phyloP scores from a whole-genome alignment of 2,888 invertebrate species.

The Drosophila gaucha region DNA sequence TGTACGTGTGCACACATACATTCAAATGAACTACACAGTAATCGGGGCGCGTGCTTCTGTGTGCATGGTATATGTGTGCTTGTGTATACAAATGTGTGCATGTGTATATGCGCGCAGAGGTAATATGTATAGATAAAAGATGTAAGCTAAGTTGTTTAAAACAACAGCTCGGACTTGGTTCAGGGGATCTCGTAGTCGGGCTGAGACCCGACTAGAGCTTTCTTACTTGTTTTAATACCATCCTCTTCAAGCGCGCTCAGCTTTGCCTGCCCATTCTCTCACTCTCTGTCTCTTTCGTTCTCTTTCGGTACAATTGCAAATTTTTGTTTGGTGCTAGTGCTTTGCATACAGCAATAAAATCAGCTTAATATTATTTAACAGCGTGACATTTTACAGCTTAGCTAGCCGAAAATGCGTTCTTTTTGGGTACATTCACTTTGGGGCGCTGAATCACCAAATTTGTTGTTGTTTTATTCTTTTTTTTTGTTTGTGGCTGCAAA shows the following conservation, averaged over 20 bases:
- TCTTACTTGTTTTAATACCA: conserved; percentile 12
- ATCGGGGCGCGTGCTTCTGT: too few species aligned
- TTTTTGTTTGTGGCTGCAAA: conserved; percentile 39
- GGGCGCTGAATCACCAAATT: conserved; percentile 57
- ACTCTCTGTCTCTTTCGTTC: neutral
- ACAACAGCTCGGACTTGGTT: too few species aligned
- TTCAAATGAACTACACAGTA: too few species aligned
- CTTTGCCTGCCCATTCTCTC: neutral
- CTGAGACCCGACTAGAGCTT: too few species aligned
- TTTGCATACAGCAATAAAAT: conserved; percentile 44
- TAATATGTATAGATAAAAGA: too few species aligned
- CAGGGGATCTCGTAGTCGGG: too few species aligned
- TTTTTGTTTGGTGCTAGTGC: conserved; percentile 35
- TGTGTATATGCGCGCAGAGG: too few species aligned
- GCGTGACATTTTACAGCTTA: conserved; percentile 59
- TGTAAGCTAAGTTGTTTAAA: too few species aligned
- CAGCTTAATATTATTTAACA: conserved; percentile 59
- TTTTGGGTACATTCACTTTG: conserved; percentile 61
- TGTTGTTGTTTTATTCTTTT: conserved; percentile 28
- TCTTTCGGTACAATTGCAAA: conserved; percentile 8
- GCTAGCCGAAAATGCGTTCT: conserved; percentile 13
- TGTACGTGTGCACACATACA: too few species aligned
- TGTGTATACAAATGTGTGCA: too few species aligned
- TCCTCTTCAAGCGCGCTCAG: conserved; percentile 2
- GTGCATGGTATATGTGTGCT: too few species aligned